A percentile compares a stretch with the other conserved stretches of the same genome.
Evolutionary conservation across 2,797 vertebrate species (phyloP).

Genomic region (Eleutherodactylus coqui): DNA sequence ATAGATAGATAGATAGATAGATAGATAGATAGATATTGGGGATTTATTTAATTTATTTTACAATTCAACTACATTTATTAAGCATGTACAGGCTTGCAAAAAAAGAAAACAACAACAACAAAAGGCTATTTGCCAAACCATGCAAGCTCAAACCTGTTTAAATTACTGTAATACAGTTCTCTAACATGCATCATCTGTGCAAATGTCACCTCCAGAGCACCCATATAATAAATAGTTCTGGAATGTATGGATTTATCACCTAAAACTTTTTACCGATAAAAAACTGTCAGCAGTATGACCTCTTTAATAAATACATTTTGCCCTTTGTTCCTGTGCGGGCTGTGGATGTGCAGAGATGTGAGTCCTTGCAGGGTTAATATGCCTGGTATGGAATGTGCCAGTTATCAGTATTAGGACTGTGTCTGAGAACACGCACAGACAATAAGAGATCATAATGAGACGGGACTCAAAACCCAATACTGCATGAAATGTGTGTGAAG

Average conservation of each 20-base stretch:
- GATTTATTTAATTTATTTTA: no score
- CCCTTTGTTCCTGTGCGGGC: background rate
- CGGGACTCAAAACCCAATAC: conserved; percentile 48
- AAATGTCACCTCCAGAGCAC: no score
- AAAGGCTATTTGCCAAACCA: no score
- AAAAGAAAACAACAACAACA: no score
- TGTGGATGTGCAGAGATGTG: background rate
- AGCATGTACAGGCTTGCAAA: no score
- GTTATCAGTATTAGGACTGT: conserved; percentile 32
- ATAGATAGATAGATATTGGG: no score
- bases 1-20: no score
- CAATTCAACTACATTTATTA: no score
- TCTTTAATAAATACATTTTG: background rate
- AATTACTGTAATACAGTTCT: no score
- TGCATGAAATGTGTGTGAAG: conserved; percentile 55
- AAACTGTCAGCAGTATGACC: background rate
- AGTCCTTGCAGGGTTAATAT: conserved; percentile 17
- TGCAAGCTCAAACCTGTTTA: background rate
- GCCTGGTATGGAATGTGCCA: conserved; percentile 3
- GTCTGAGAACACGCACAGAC: conserved; percentile 34
- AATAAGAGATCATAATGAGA: conserved; percentile 55
- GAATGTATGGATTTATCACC: background rate
- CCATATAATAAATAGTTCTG: no score
- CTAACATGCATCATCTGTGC: background rate
- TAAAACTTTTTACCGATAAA: background rate